These are phyloP conservation scores for Aphyosemion australe DNA, from an alignment of 2,113 vertebrate species.

Conservation along the genomic window DNA sequence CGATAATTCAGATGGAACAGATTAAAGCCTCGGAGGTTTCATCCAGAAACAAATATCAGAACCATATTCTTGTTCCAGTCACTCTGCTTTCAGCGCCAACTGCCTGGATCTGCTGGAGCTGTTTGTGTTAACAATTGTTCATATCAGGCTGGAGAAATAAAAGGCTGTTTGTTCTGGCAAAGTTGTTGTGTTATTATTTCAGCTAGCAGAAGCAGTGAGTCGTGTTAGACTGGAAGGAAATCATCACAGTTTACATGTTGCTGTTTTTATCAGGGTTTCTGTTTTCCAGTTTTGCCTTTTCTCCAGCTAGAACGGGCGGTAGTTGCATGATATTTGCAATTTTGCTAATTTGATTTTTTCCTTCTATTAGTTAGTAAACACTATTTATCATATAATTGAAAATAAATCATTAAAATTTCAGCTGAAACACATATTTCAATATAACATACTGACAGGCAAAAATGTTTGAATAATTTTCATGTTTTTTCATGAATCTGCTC, in stretches of 20 bases:
- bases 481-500: no score
- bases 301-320: background rate
- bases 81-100: background rate
- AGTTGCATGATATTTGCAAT: background rate
- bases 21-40: background rate
- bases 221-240: background rate
- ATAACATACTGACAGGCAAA: no score
- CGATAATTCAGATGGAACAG: conserved; percentile 1
- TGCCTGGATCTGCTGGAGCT: background rate
- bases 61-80: background rate
- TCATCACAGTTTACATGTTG: background rate
- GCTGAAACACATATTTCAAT: no score
- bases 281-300: background rate
- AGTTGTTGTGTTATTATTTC: background rate
- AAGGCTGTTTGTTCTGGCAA: conserved; percentile 2
- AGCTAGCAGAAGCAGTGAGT: background rate
- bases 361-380: no score
- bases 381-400: no score
- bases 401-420: no score
- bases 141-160: background rate
- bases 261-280: background rate
- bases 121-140: background rate
- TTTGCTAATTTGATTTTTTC: no score
- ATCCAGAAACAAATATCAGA: background rate
- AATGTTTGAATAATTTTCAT: no score